phyloP scores from a whole-genome alignment of 2,888 invertebrate species.

The Leptothorax acervorum region DNA sequence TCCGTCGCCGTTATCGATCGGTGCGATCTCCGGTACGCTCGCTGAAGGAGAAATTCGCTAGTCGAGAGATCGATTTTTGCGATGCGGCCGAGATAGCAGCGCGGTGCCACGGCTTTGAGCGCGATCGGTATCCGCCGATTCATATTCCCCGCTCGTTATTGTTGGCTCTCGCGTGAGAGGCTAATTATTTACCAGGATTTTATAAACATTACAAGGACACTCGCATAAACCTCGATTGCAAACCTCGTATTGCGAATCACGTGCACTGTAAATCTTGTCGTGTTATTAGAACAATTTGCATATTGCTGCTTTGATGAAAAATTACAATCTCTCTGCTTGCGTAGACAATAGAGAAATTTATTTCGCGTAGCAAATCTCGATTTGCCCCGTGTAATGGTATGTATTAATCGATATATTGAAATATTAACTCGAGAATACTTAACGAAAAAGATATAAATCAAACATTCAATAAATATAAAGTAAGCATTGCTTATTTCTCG shows the following conservation, averaged over 20 bases:
- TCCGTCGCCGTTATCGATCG: constrained; percentile 68
- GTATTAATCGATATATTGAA: constrained; percentile 33
- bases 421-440: constrained; percentile 22
- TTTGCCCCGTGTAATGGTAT: neutral
- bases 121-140: constrained; percentile 44
- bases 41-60: constrained; percentile 62
- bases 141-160: constrained; percentile 23
- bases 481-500: neutral
- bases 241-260: constrained; percentile 29
- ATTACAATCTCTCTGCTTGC: constrained; percentile 19
- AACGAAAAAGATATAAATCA: constrained; percentile 17
- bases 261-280: constrained; percentile 37
- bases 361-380: constrained; percentile 30
- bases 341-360: constrained; percentile 27
- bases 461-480: constrained; percentile 21
- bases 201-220: constrained; percentile 42
- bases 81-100: constrained; percentile 42
- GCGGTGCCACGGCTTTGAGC: constrained; percentile 48
- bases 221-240: constrained; percentile 29
- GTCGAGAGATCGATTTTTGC: constrained; percentile 55
- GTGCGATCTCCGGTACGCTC: constrained; percentile 63
- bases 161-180: constrained; percentile 15
- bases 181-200: constrained; percentile 46
- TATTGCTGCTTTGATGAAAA: constrained; percentile 45
- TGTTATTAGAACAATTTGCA: constrained; percentile 39